Percentiles rank a stretch among this genome's conserved stretches.
Evolutionary conservation across 2,888 invertebrate species (phyloP).

Genomic region (Aromia moschata): DNA sequence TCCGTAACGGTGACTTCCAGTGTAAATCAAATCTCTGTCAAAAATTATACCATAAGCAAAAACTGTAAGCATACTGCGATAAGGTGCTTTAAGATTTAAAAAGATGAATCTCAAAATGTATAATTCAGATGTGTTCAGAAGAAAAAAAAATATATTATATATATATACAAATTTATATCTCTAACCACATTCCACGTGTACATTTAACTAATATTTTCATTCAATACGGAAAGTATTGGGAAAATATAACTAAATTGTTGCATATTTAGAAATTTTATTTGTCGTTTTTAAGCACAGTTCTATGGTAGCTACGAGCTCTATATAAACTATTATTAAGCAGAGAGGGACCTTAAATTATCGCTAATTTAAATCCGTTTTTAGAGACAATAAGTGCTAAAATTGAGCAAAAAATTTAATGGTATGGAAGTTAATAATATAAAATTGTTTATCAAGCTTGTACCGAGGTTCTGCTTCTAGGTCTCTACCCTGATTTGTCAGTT

Average conservation of each 20-base stretch:
- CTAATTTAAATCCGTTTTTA: constrained; percentile 39
- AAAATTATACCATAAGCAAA: constrained; percentile 3
- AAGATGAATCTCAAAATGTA: constrained; percentile 45
- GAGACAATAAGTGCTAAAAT: constrained; percentile 48
- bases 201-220: constrained; percentile 24
- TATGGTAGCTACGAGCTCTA: constrained; percentile 43
- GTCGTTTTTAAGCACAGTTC: constrained; percentile 40
- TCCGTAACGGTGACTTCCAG: not conserved
- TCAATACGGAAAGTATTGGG: constrained; percentile 26
- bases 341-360: constrained; percentile 44
- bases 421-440: constrained; percentile 22
- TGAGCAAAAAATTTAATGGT: constrained; percentile 35
- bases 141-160: constrained; percentile 32
- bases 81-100: constrained; percentile 46
- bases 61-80: constrained; percentile 32
- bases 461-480: too few relatives aligned
- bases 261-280: constrained; percentile 52
- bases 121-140: constrained; percentile 48
- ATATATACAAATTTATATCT: constrained; percentile 33
- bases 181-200: constrained; percentile 47
- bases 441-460: constrained; percentile 29
- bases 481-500: too few relatives aligned
- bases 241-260: constrained; percentile 46
- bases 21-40: not conserved
- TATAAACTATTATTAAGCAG: constrained; percentile 35